A percentile compares a stretch with the other conserved stretches of the same genome.
Evolutionary conservation across 2,888 invertebrate genomes (phyloP).

Genomic region (Polyommatus iphigenia): DNA sequence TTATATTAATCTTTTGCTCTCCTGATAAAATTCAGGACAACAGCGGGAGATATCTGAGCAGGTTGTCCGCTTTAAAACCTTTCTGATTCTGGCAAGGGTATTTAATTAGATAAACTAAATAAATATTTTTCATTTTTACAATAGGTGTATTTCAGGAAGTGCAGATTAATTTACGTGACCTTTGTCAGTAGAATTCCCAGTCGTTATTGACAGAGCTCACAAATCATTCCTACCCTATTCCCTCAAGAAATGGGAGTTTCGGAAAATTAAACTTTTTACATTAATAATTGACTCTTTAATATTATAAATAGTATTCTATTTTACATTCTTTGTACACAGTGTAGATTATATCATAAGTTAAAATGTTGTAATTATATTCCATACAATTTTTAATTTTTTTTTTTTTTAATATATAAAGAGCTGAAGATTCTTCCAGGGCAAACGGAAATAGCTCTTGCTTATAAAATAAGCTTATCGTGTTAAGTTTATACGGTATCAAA

Average conservation of each 20-base stretch:
- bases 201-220: background rate
- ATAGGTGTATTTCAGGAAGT: background rate
- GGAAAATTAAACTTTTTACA: background rate
- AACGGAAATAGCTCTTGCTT: background rate
- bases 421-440: background rate
- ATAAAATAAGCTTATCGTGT: background rate
- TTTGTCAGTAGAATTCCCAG: background rate
- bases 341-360: background rate
- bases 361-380: too few species aligned
- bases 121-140: too few species aligned
- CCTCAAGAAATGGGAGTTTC: background rate
- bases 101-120: too few species aligned
- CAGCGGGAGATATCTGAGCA: too few species aligned
- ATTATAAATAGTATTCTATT: background rate
- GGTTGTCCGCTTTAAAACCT: too few species aligned
- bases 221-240: background rate
- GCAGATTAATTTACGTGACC: background rate
- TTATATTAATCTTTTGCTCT: too few species aligned
- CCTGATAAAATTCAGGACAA: too few species aligned
- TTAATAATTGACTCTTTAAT: background rate
- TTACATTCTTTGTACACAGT: background rate
- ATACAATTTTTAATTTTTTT: too few species aligned
- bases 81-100: too few species aligned
- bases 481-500: conserved; percentile 17
- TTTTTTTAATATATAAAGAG: too few species aligned